Evolutionary conservation across 1,140 invertebrate species (phyloP), one percentile per base, ranked within the genome.

Genomic region (Sycophila sp.): DNA sequence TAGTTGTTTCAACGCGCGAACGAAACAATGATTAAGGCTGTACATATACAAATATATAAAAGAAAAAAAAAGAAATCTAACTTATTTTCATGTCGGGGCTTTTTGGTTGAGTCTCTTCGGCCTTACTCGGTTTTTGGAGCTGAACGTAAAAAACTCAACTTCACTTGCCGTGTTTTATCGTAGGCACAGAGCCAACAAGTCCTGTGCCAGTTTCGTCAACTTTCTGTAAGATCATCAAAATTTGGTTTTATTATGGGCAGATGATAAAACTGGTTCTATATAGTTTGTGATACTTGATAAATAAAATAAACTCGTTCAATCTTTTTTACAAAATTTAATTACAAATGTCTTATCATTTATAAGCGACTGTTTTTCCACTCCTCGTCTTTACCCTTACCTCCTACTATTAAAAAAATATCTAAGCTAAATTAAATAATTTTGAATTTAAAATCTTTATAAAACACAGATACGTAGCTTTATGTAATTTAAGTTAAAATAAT

Each of bases 351-450:
- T 77, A 73, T 75, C 71, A 75, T 75, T 58, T 69, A n/a, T n/a
- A n/a, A n/a, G n/a, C n/a, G n/a, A n/a, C n/a, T n/a, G n/a, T n/a
- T n/a, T n/a, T n/a, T n/a, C n/a, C n/a, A n/a, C n/a, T n/a, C 72
- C 70, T 77, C 17, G 75, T 77, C n/a, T 69, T 74, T 32, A 77
- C 42, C 17, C 72, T 74, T 22, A 69, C 76, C 69, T 71, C 66
- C 8, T 73, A 72, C 19, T 75, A 8, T n/a, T 47, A 24, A 1
- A 3, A 47, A 19, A 47, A 19, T 24, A 47, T n/a, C n/a, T n/a
- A n/a, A n/a, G n/a, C n/a, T n/a, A n/a, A n/a, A n/a, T n/a, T n/a
- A 51, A 6, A 15, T 51, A 26, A 51, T 51, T 51, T n/a, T n/a
- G n/a, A n/a, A n/a, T n/a, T n/a, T n/a, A n/a, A n/a, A n/a, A n/a